Percentiles rank a stretch among this genome's conserved stretches.
Conservation (phyloP, 1,140 invertebrate species). For the Drosophila lowei region DNA sequence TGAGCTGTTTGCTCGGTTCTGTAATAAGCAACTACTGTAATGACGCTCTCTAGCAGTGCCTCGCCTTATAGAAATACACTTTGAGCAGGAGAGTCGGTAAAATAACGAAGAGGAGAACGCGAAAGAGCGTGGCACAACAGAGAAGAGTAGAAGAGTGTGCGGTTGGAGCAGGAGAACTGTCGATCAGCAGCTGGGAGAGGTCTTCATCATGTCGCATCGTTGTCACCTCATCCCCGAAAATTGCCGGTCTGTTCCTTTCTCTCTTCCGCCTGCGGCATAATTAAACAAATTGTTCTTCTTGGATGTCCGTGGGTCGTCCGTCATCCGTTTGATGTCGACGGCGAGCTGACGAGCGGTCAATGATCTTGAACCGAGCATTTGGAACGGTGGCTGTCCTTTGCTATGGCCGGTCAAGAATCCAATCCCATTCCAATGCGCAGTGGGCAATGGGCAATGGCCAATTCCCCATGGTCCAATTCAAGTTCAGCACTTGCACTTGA, state of each 20-base stretch:
- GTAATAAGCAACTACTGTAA: no score
- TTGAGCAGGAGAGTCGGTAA: no score
- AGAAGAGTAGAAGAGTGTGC: no score
- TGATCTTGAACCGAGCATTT: conserved; percentile 49
- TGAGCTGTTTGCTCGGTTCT: no score
- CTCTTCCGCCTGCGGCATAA: conserved; percentile 46
- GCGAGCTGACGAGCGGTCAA: conserved; percentile 52
- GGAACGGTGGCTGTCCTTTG: not conserved
- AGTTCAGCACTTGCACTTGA: conserved; percentile 76
- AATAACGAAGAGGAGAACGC: no score
- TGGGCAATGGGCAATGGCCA: conserved; percentile 1
- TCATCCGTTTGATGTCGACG: conserved; percentile 62
- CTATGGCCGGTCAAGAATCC: conserved; percentile 15
- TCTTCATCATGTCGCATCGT: conserved; percentile 80
- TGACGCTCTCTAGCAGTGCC: no score
- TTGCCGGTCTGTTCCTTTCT: conserved; percentile 8
- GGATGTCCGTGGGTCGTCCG: conserved; percentile 37
- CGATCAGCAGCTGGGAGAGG: conserved; percentile 26
- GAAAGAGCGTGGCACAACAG: no score
- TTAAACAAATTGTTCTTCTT: conserved; percentile 72
- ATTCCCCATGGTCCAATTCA: conserved; percentile 74
- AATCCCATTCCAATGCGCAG: conserved; percentile 22
- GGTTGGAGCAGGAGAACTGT: no score
- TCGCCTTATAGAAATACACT: not conserved
- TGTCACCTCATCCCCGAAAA: conserved; percentile 77